These are phyloP conservation scores for Cryptocheilus praepositus DNA, from an alignment of 2,888 invertebrate species.

Conservation along the genomic window DNA sequence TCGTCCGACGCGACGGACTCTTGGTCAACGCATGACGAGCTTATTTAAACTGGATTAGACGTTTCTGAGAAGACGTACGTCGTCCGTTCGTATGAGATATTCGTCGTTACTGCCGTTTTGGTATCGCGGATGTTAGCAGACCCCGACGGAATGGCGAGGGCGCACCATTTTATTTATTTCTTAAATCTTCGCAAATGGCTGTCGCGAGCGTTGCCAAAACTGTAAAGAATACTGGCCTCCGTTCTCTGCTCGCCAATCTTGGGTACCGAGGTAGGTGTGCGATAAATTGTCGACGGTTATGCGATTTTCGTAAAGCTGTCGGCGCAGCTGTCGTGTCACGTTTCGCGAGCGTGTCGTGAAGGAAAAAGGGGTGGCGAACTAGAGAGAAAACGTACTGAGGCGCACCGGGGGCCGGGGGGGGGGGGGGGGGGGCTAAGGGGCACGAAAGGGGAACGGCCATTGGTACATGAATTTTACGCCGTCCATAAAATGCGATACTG, in stretches of 20 bases:
- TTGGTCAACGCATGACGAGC: no score
- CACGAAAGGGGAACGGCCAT: constrained; percentile 18
- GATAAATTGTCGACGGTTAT: constrained; percentile 43
- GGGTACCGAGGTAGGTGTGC: constrained; percentile 19
- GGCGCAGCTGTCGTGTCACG: constrained; percentile 47
- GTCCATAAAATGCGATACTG: constrained; percentile 20
- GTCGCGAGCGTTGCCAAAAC: no score
- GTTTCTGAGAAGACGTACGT: no score
- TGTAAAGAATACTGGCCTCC: no score
- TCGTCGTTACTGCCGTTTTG: no score
- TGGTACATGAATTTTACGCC: constrained; percentile 25
- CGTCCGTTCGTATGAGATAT: no score
- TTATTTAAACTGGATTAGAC: no score
- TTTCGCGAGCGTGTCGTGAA: constrained; percentile 39
- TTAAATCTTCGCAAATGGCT: no score
- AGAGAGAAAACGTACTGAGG: neutral
- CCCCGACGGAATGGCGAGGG: no score
- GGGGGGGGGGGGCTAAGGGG: neutral
- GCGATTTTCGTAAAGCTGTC: constrained; percentile 44
- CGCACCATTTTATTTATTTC: no score
- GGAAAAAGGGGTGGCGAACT: constrained; percentile 10
- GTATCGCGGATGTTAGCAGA: no score
- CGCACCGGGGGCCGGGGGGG: neutral
- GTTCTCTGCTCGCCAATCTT: neutral
- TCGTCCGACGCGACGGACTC: no score